Percentiles rank a stretch among this genome's conserved stretches.
These are phyloP conservation scores for Magallana nippona DNA, from an alignment of 2,888 invertebrate genomes.

Conservation along the genomic window DNA sequence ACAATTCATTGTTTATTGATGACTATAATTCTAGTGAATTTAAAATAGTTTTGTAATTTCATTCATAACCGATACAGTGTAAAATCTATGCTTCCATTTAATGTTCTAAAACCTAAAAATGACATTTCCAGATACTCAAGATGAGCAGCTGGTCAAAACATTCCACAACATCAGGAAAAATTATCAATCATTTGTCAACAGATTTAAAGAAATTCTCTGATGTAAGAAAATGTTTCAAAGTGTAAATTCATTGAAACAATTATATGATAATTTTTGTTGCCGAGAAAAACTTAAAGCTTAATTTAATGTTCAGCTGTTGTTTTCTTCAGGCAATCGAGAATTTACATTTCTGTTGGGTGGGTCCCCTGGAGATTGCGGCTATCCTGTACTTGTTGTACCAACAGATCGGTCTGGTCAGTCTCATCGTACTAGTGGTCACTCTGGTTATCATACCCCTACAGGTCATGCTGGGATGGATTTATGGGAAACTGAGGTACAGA, in stretches of 20 bases:
- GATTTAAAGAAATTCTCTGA: slow-evolving; percentile 92
- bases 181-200: slow-evolving; percentile 94
- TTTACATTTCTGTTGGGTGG: slow-evolving; percentile 93
- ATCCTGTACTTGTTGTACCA: slow-evolving; percentile 84
- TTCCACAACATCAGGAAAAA: slow-evolving; percentile 91
- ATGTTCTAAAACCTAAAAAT: too few relatives aligned
- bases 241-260: background rate
- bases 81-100: too few relatives aligned
- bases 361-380: slow-evolving; percentile 88
- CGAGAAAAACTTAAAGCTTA: too few relatives aligned
- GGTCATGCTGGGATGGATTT: slow-evolving; percentile 81
- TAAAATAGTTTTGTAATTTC: too few relatives aligned
- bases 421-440: slow-evolving; percentile 88
- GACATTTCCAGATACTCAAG: slow-evolving; percentile 52
- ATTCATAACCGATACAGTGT: too few relatives aligned
- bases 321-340: slow-evolving; percentile 52
- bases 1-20: too few relatives aligned
- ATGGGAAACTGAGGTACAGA: slow-evolving; percentile 60
- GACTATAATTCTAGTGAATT: too few relatives aligned
- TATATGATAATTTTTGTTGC: too few relatives aligned
- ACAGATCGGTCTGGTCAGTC: slow-evolving; percentile 78
- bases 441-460: slow-evolving; percentile 90
- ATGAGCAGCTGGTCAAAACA: slow-evolving; percentile 57
- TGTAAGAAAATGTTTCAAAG: slow-evolving; percentile 62
- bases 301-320: background rate